Evolutionary conservation across 2,797 vertebrate species (phyloP), one percentile per base, ranked within the genome.

Genomic region (Phoeniculus purpureus): DNA sequence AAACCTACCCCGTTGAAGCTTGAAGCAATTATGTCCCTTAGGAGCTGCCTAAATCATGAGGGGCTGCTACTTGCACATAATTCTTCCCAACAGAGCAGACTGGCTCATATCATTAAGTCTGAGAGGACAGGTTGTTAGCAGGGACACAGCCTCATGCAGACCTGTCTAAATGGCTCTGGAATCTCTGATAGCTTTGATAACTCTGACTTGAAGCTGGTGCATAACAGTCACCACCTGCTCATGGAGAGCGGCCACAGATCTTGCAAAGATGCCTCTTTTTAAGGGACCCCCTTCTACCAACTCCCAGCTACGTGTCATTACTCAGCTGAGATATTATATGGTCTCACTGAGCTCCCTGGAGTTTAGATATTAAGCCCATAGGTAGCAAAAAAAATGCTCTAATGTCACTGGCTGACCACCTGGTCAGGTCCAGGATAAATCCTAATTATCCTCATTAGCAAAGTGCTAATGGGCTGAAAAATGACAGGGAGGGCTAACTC

Each of bases 321-420:
- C 16, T 7, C 27, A 72, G 34, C n/a, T 81, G 87, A 73, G 31
- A 61, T 25, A 45, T 34, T 87, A 81, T 82, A 77, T 20, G 4
- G 15, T 43, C 75, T 65, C 8, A 75, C 48, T 78, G n/a, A 78
- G 78, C 72, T 52, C 47, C 15, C 77, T 9, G 15, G 62, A 72
- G 52, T 22, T 93, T 40, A 40, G 40, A 5, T 43, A 64, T 89
- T 88, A 93, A 85, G 21, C 23, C 18, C 43, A 31, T 8, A 54
- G 50, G 54, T 76, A 59, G 21, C 87, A n/a, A n/a, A 76, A 89
- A 92, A 93, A 92, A 87, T 51, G 6, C 27, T 85, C n/a, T 77
- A 60, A 6, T 72, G 59, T 15, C 40, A 40, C 40, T 40, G 40
- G 40, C 15, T 40, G 40, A 40, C 40, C 40, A 40, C 15, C 40